A percentile compares a stretch with the other conserved stretches of the same genome.
Evolutionary conservation across 2,113 vertebrate genomes (phyloP).

Genomic region (Poecilia latipinna): DNA sequence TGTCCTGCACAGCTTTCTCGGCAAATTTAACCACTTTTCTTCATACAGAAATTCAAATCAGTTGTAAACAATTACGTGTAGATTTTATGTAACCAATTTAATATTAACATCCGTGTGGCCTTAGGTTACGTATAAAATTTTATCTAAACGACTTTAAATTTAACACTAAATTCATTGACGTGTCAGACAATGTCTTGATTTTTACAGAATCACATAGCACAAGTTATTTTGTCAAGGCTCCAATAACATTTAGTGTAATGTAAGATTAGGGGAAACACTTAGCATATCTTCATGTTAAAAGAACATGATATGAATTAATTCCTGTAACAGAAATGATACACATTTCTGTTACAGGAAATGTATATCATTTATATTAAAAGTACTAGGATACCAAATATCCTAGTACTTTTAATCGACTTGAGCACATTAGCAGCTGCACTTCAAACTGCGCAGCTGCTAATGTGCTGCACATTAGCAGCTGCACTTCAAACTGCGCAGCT

Average conservation of each 20-base stretch:
- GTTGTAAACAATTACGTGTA: neutral
- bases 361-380: too few relatives aligned
- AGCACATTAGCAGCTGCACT: too few relatives aligned
- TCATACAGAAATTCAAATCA: neutral
- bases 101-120: neutral
- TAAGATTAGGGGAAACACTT: neutral
- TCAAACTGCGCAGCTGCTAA: too few relatives aligned
- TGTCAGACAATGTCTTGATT: neutral
- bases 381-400: too few relatives aligned
- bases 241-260: neutral
- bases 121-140: neutral
- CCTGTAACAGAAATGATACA: neutral
- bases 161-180: neutral
- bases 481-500: too few relatives aligned
- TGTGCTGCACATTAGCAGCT: too few relatives aligned
- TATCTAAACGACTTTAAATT: neutral
- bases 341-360: too few relatives aligned
- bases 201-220: neutral
- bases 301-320: neutral
- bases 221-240: neutral
- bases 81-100: too few relatives aligned
- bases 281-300: neutral
- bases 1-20: neutral
- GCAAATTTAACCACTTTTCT: neutral
- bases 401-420: too few relatives aligned